Evolutionary conservation across 1,140 invertebrate species (phyloP), one percentile per base, ranked within the genome.

Genomic region (Euura lappo): DNA sequence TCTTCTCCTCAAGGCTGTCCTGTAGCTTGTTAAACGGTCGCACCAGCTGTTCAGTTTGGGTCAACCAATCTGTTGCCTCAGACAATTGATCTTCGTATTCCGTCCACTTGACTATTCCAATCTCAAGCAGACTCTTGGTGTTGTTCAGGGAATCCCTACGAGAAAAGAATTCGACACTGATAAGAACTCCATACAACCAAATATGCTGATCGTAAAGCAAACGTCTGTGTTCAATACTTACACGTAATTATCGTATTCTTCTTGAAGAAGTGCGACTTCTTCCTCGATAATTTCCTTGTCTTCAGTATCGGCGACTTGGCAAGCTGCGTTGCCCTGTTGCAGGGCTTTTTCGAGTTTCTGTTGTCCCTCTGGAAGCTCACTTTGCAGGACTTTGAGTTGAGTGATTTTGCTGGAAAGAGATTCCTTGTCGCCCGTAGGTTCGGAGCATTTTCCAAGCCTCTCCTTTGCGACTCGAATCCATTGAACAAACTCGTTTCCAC

Each of bases 21-120:
- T 98, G 95, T 13, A 97, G 89, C 85, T 97, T 96, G 77, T 96
- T 96, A 81, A 94, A 97, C n/a, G 92, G 92, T 85, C 97, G 94
- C 11, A 98, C 94, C 71, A 94, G 80, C 65, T 91, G 90, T 86
- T 98, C 96, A 76, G 95, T 97, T 87, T 95, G 94, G 43, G 90
- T 93, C 65, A 98, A 88, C 96, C 96, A 98, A 78, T 96, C 93
- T 70, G 93, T 88, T 68, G 96, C 96, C 88, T 97, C 95, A 79
- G 93, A 92, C 81, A 96, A 96, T 79, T 97, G 95, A 83, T 98
- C 96, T 87, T 98, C 96, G 82, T 98, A 98, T 86, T 98, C 96
- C 13, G 94, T 95, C 97, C 97, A 98, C 86, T 97, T 96, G 0
- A 97, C 95, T 81, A 98, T 95, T 75, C 94, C 96, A 72, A 93